Evolutionary conservation across 1,140 invertebrate genomes (phyloP).

Genomic region (Hycleus phaleratus): DNA sequence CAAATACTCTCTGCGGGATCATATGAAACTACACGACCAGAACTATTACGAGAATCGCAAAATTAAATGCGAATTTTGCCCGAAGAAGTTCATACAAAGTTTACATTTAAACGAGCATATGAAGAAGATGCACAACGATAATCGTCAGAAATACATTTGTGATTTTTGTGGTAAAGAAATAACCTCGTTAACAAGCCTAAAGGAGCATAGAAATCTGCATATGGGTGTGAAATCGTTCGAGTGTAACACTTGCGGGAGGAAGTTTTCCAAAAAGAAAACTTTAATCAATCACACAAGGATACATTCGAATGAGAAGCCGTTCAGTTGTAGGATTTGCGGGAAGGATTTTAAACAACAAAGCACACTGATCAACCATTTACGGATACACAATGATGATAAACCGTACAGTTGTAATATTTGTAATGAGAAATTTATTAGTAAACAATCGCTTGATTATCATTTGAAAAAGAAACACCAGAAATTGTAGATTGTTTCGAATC

Average conservation of each 20-base stretch:
- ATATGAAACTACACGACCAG: constrained; percentile 39
- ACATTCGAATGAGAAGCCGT: constrained; percentile 2
- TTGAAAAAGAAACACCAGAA: too few relatives aligned
- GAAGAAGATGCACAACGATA: constrained; percentile 43
- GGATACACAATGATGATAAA: neutral
- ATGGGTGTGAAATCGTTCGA: neutral
- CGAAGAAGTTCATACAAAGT: constrained; percentile 37
- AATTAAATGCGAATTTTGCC: constrained; percentile 43
- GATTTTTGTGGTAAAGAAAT: constrained; percentile 45
- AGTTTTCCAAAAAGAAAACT: neutral
- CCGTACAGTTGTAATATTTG: constrained; percentile 2
- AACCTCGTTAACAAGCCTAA: constrained; percentile 23
- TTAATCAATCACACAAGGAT: neutral
- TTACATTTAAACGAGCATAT: constrained; percentile 17
- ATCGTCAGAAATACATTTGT: constrained; percentile 49
- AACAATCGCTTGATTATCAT: too few relatives aligned
- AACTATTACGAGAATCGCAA: constrained; percentile 42
- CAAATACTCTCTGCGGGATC: constrained; percentile 50
- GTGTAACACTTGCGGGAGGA: neutral
- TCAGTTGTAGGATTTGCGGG: constrained; percentile 5
- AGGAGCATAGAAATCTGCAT: constrained; percentile 26
- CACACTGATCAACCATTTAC: neutral
- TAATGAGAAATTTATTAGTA: neutral
- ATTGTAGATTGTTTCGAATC: too few relatives aligned
- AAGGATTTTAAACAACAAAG: constrained; percentile 6